Percentiles rank a stretch among this genome's conserved stretches.
phyloP scores from a whole-genome alignment of 2,797 vertebrate species.

The Takifugu rubripes region DNA sequence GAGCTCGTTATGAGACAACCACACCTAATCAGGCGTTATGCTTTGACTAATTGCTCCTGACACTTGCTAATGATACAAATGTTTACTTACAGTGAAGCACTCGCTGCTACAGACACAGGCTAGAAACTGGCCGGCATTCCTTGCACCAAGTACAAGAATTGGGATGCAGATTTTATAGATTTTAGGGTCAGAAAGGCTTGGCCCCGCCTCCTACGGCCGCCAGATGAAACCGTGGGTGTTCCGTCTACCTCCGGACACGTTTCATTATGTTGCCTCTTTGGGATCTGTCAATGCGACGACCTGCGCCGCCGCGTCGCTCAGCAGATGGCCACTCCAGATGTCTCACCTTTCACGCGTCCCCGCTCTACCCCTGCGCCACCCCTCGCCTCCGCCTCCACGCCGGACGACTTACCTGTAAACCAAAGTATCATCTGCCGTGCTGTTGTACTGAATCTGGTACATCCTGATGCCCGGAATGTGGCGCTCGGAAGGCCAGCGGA shows the following conservation, averaged over 20 bases:
- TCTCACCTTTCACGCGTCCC: slow-evolving; percentile 44
- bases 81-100: slow-evolving; percentile 35
- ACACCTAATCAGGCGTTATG: slow-evolving; percentile 37
- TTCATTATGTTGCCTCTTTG: slow-evolving; percentile 46
- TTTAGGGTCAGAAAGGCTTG: slow-evolving; percentile 10
- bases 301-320: slow-evolving; percentile 33
- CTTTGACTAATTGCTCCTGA: slow-evolving; percentile 52
- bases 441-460: slow-evolving; percentile 98
- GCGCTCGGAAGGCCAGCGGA: slow-evolving; percentile 90
- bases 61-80: slow-evolving; percentile 51
- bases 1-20: slow-evolving; percentile 38
- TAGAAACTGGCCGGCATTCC: slow-evolving; percentile 19
- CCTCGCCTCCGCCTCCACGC: not conserved
- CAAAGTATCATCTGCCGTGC: slow-evolving; percentile 87
- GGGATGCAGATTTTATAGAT: slow-evolving; percentile 2
- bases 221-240: slow-evolving; percentile 13
- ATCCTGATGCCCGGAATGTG: slow-evolving; percentile 90
- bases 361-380: slow-evolving; percentile 5
- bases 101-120: slow-evolving; percentile 26
- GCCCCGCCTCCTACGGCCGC: not conserved
- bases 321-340: slow-evolving; percentile 65
- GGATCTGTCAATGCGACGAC: slow-evolving; percentile 33
- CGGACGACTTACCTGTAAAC: slow-evolving; percentile 86
- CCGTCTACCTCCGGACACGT: slow-evolving; percentile 28
- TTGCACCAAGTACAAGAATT: slow-evolving; percentile 8